Evolutionary conservation across 2,113 vertebrate genomes (phyloP).

Genomic region (Cyrtonyx montezumae): DNA sequence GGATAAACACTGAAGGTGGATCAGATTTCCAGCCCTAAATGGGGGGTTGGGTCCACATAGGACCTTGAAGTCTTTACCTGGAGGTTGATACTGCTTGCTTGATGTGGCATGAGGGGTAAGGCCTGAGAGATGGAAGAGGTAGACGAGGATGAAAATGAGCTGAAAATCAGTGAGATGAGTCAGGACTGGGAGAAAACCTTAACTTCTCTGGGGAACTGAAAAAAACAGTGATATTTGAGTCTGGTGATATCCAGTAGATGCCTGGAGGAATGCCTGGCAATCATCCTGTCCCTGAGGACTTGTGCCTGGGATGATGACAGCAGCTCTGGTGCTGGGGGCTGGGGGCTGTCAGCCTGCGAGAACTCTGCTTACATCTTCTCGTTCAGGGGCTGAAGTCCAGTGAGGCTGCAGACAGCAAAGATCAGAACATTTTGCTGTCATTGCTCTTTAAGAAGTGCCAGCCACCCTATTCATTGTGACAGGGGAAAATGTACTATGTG

Average conservation of each 20-base stretch:
- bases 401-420: fast-evolving
- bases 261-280: neutral
- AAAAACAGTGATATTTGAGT: neutral
- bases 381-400: neutral
- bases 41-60: neutral
- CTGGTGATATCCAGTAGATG: neutral
- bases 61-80: neutral
- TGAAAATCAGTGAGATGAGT: neutral
- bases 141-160: neutral
- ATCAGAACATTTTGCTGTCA: neutral
- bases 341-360: neutral
- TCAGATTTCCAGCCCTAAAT: neutral
- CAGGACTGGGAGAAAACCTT: neutral
- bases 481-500: neutral
- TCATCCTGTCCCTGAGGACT: neutral
- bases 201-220: neutral
- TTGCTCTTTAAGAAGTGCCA: neutral
- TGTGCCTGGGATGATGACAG: neutral
- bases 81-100: neutral
- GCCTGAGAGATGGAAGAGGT: neutral
- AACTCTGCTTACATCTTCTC: neutral
- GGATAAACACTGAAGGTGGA: fast-evolving
- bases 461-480: neutral
- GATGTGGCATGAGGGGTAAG: neutral
- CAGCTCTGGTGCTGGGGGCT: neutral